phyloP scores from a whole-genome alignment of 37 sponge, comb jelly and placozoan genomes.

The Chondrilla cf. caribensis region DNA sequence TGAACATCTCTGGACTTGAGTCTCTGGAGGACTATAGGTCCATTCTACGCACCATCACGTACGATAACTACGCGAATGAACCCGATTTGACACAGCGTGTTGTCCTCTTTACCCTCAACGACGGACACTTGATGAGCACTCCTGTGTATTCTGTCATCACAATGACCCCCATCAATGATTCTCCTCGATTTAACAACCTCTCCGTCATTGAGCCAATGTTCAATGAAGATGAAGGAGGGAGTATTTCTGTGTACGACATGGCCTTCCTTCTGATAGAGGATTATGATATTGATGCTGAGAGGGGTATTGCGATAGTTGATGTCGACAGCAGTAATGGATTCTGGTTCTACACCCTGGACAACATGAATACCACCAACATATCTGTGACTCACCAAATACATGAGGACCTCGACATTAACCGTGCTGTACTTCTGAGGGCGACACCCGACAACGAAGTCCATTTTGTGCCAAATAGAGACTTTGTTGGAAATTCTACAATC shows the following conservation, averaged over 20 bases:
- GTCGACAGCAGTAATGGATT: conserved; percentile 59
- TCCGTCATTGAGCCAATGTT: conserved; percentile 55
- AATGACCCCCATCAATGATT: conserved; percentile 65
- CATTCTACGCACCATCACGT: conserved; percentile 61
- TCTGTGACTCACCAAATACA: conserved; percentile 36
- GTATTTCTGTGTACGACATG: conserved; percentile 55
- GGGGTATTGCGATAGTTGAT: conserved; percentile 74
- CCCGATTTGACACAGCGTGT: conserved; percentile 10
- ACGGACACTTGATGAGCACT: conserved; percentile 63
- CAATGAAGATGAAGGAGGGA: conserved; percentile 65
- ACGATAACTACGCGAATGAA: conserved; percentile 75
- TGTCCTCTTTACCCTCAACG: conserved; percentile 61
- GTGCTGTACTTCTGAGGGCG: conserved; percentile 61
- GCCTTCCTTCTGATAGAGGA: conserved; percentile 70
- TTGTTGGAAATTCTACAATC: conserved; percentile 65
- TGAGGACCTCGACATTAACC: neutral
- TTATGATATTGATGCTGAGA: conserved; percentile 44
- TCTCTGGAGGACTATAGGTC: conserved; percentile 58
- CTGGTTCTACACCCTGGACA: conserved; percentile 57
- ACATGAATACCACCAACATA: neutral
- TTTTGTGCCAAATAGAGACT: conserved; percentile 71
- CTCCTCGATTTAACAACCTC: conserved; percentile 62
- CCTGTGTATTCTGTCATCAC: conserved; percentile 48
- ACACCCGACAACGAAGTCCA: conserved; percentile 45
- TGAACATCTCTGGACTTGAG: conserved; percentile 69